A percentile compares a stretch with the other conserved stretches of the same genome.
phyloP scores from a whole-genome alignment of 2,113 vertebrate genomes.

The Chaenogobius annularis region DNA sequence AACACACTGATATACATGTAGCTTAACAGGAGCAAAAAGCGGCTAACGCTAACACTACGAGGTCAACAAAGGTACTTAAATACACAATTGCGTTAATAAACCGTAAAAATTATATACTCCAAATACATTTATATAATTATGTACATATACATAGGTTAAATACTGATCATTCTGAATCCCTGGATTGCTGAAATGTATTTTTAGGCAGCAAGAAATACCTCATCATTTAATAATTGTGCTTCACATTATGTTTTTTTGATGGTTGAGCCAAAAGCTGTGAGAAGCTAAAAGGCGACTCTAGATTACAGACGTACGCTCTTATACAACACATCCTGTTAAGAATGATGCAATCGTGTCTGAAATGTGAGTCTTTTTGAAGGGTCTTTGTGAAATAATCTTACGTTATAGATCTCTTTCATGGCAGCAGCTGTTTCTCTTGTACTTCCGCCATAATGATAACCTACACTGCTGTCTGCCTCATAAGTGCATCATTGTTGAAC shows the following conservation, averaged over 20 bases:
- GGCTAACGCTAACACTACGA: slow-evolving; percentile 71
- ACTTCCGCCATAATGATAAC: slow-evolving; percentile 46
- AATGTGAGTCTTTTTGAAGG: background rate
- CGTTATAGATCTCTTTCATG: slow-evolving; percentile 53
- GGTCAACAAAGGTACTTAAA: slow-evolving; percentile 74
- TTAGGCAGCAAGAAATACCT: slow-evolving; percentile 54
- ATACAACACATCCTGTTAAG: slow-evolving; percentile 2
- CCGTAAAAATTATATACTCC: slow-evolving; percentile 74
- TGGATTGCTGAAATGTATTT: slow-evolving; percentile 69
- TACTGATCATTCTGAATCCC: slow-evolving; percentile 79
- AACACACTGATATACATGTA: slow-evolving; percentile 67
- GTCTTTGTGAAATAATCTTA: slow-evolving; percentile 3
- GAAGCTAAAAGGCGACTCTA: slow-evolving; percentile 58
- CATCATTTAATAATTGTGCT: slow-evolving; percentile 47
- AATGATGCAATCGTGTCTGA: background rate
- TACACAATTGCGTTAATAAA: slow-evolving; percentile 65
- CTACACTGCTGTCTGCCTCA: slow-evolving; percentile 57
- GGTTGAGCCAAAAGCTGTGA: slow-evolving; percentile 7
- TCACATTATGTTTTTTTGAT: slow-evolving; percentile 55
- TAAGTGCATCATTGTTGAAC: slow-evolving; percentile 80
- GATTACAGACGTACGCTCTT: slow-evolving; percentile 29
- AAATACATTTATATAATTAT: slow-evolving; percentile 71
- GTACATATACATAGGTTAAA: slow-evolving; percentile 75
- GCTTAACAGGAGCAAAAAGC: slow-evolving; percentile 58
- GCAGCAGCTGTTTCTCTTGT: slow-evolving; percentile 35